phyloP scores from a whole-genome alignment of 2,113 vertebrate genomes.

The Amblyornis subalaris region DNA sequence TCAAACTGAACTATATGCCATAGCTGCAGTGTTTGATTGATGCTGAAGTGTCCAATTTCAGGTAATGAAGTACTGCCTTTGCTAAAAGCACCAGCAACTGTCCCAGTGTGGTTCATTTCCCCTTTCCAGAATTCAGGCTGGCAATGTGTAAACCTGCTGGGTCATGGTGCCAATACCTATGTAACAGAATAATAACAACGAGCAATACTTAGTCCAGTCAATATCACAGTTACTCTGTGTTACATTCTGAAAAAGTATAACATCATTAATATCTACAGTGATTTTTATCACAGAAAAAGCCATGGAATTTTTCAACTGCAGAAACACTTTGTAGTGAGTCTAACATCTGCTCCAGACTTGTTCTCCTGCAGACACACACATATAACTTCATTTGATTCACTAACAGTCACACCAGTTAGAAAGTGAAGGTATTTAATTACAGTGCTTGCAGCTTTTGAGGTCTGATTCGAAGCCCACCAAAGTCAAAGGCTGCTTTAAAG shows the following conservation, averaged over 20 bases:
- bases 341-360: not conserved
- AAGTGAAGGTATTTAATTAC: not conserved
- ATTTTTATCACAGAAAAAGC: not conserved
- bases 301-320: not conserved
- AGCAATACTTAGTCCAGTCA: not conserved
- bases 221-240: not conserved
- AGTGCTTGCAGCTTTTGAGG: not conserved
- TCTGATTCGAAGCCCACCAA: not conserved
- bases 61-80: not conserved
- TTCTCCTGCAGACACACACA: not conserved
- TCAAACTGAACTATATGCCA: not conserved
- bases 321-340: not conserved
- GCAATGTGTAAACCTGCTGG: fast-evolving
- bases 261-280: not conserved
- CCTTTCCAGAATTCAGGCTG: not conserved
- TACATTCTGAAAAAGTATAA: not conserved
- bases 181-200: not conserved
- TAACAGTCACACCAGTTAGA: not conserved
- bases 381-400: not conserved
- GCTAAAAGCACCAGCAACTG: not conserved
- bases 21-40: not conserved
- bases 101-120: not conserved
- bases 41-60: not conserved
- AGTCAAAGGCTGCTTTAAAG: not conserved
- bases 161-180: not conserved